A percentile compares a stretch with the other conserved stretches of the same genome.
Conservation (phyloP, 2,888 invertebrate species). For the Caenorhabditis plicata region DNA sequence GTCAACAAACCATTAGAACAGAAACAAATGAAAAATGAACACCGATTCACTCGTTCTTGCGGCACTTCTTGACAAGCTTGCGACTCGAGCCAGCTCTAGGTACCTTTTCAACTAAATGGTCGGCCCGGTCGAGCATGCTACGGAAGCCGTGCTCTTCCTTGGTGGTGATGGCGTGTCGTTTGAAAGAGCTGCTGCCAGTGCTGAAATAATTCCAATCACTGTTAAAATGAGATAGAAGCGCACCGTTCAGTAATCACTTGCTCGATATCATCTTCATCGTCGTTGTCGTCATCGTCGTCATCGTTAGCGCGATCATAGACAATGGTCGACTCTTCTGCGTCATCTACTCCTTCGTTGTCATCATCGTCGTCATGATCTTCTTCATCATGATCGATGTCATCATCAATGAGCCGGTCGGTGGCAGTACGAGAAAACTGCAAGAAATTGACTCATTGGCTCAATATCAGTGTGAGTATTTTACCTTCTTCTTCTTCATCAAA, state of each 20-base stretch:
- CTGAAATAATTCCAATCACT: background rate
- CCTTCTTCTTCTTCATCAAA: slow-evolving; percentile 14
- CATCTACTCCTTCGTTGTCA: slow-evolving; percentile 35
- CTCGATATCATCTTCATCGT: slow-evolving; percentile 14
- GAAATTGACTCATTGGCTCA: too few relatives aligned
- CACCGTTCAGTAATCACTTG: too few relatives aligned
- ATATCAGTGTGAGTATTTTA: background rate
- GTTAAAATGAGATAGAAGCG: too few relatives aligned
- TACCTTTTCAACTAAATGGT: slow-evolving; percentile 60
- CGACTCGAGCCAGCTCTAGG: slow-evolving; percentile 19
- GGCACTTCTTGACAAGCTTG: slow-evolving; percentile 26
- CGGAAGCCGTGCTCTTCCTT: slow-evolving; percentile 56
- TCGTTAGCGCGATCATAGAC: slow-evolving; percentile 9
- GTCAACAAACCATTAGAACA: background rate
- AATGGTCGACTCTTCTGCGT: slow-evolving; percentile 24
- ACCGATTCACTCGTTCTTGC: background rate
- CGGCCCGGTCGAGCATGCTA: slow-evolving; percentile 53
- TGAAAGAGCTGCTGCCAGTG: slow-evolving; percentile 37
- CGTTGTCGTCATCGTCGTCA: slow-evolving; percentile 6
- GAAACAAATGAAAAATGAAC: background rate
- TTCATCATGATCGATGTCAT: slow-evolving; percentile 37
- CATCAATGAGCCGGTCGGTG: slow-evolving; percentile 9
- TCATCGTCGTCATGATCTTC: slow-evolving; percentile 38
- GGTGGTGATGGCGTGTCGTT: slow-evolving; percentile 60
- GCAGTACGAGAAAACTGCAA: too few relatives aligned